Evolutionary conservation across 2,888 invertebrate species (phyloP).

Genomic region (Mythimna albipuncta): DNA sequence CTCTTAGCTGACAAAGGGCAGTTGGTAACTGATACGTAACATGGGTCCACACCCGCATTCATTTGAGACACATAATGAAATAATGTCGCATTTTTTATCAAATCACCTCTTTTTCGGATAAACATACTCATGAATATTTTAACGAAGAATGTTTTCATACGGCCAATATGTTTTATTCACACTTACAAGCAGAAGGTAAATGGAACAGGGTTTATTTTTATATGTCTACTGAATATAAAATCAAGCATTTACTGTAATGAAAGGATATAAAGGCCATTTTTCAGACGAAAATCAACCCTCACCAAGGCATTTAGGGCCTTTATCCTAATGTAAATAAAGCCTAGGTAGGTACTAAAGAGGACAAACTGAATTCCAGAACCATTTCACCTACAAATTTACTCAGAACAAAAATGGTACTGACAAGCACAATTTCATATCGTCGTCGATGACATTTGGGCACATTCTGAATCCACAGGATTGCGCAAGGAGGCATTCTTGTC

Average conservation of each 20-base stretch:
- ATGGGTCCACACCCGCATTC: slow-evolving; percentile 61
- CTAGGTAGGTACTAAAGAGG: background rate
- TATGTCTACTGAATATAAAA: slow-evolving; percentile 28
- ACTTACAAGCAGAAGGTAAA: slow-evolving; percentile 6
- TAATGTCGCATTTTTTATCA: slow-evolving; percentile 41
- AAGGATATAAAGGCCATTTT: slow-evolving; percentile 9
- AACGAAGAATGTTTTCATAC: slow-evolving; percentile 28
- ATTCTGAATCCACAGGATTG: slow-evolving; percentile 53
- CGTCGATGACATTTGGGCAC: slow-evolving; percentile 19
- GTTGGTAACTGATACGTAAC: slow-evolving; percentile 67
- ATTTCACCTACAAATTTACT: background rate
- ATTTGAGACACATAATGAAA: slow-evolving; percentile 57
- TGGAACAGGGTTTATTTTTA: slow-evolving; percentile 18
- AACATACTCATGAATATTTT: slow-evolving; percentile 31
- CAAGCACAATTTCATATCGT: slow-evolving; percentile 19
- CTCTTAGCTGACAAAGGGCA: slow-evolving; percentile 59
- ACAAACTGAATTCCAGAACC: slow-evolving; percentile 5
- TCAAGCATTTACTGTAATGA: slow-evolving; percentile 29
- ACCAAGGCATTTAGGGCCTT: background rate
- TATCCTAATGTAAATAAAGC: slow-evolving; percentile 7
- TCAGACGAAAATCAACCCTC: background rate
- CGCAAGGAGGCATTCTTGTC: slow-evolving; percentile 38
- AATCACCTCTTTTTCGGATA: slow-evolving; percentile 23
- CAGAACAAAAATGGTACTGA: slow-evolving; percentile 14
- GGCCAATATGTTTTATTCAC: slow-evolving; percentile 29